Conservation (phyloP, 2,797 vertebrate genomes). For the Setipinna tenuifilis region DNA sequence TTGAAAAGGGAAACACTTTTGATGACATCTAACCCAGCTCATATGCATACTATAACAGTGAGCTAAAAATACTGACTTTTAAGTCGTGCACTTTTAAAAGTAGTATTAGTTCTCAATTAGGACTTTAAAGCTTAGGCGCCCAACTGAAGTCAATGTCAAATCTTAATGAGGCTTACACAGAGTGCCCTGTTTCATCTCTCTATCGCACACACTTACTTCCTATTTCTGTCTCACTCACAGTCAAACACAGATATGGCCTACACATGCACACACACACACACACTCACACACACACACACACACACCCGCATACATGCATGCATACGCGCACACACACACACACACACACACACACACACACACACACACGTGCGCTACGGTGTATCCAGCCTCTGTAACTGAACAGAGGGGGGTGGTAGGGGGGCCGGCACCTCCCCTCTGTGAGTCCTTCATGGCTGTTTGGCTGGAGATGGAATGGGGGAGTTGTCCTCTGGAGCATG, state of each 20-base stretch:
- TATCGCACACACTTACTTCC: not conserved
- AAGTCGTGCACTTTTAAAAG: not conserved
- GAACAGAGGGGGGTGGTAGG: not conserved
- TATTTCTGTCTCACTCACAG: not conserved
- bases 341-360: slow-evolving; percentile 10
- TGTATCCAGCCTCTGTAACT: not conserved
- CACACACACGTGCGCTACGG: not conserved
- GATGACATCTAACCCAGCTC: not conserved
- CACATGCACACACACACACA: no score
- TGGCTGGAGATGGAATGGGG: slow-evolving; percentile 70
- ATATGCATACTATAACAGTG: not conserved
- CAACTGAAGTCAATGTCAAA: not conserved
- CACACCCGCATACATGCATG: not conserved
- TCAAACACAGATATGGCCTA: no score
- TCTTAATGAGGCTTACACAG: not conserved
- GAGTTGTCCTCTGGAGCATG: slow-evolving; percentile 68
- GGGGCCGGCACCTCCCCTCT: slow-evolving; percentile 56
- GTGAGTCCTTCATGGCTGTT: slow-evolving; percentile 74
- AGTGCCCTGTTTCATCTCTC: not conserved
- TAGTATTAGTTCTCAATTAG: not conserved
- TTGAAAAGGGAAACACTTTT: not conserved
- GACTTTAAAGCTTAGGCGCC: not conserved
- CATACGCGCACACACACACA: not conserved
- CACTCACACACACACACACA: not conserved
- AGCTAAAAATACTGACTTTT: not conserved